phyloP scores from a whole-genome alignment of 2,113 vertebrate species.

The Oreocharis arfaki region DNA sequence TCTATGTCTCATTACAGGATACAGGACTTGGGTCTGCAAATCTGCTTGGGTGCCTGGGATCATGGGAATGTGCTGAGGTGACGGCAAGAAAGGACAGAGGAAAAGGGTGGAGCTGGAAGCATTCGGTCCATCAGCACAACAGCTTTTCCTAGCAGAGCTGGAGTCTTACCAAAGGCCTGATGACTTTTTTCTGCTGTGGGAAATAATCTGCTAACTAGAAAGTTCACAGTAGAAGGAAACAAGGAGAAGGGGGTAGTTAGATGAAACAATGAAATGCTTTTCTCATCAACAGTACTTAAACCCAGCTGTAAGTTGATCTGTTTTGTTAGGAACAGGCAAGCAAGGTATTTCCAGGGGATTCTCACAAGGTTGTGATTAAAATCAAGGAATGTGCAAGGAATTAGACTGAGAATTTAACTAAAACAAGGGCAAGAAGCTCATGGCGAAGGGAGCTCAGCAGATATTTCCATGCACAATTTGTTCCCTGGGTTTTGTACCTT shows the following conservation, averaged over 20 bases:
- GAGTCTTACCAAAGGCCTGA: background rate
- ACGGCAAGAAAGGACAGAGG: background rate
- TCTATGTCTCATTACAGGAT: background rate
- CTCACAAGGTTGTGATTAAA: background rate
- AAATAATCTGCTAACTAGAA: background rate
- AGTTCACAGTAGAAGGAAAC: background rate
- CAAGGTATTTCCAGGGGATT: background rate
- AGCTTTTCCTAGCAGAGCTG: background rate
- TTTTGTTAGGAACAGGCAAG: background rate
- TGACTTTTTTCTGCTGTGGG: background rate
- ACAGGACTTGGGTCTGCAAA: background rate
- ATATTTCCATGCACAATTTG: background rate
- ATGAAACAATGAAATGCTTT: constrained; percentile 20
- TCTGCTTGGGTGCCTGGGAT: background rate
- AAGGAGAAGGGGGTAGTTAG: background rate
- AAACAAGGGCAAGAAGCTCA: background rate
- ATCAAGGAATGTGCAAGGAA: background rate
- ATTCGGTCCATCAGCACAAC: background rate
- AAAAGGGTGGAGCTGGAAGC: background rate
- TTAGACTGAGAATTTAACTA: background rate
- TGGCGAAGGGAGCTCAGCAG: background rate
- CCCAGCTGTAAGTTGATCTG: background rate
- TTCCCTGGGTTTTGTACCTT: background rate
- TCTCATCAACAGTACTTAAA: background rate
- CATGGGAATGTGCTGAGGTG: background rate